These are phyloP conservation scores for Sapajus apella DNA, from an alignment of 2,113 vertebrate genomes.

Conservation along the genomic window DNA sequence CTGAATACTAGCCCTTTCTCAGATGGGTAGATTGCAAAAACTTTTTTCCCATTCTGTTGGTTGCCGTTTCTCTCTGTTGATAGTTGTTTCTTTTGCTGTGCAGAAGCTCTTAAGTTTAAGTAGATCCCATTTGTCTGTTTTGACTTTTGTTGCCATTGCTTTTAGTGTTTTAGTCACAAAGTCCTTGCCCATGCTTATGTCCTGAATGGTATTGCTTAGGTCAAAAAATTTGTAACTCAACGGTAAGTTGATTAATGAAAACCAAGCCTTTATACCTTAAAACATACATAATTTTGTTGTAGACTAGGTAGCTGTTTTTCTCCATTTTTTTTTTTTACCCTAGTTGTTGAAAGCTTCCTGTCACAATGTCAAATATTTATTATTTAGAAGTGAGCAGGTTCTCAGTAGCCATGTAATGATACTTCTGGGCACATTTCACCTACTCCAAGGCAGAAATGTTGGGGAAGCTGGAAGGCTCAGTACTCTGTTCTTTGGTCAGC, in stretches of 20 bases:
- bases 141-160: too few relatives aligned
- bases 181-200: too few relatives aligned
- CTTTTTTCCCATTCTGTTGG: too few relatives aligned
- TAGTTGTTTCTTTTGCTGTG: too few relatives aligned
- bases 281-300: neutral
- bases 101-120: too few relatives aligned
- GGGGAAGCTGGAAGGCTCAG: neutral
- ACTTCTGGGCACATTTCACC: neutral
- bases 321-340: neutral
- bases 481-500: neutral
- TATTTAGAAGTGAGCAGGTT: neutral
- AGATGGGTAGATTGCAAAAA: too few relatives aligned
- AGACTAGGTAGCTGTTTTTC: neutral
- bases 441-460: neutral
- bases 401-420: neutral
- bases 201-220: too few relatives aligned
- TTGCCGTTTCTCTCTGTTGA: too few relatives aligned
- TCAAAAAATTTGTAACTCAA: neutral
- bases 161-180: too few relatives aligned
- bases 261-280: neutral
- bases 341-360: neutral
- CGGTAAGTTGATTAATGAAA: slow-evolving; percentile 27
- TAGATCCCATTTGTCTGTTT: too few relatives aligned
- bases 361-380: neutral
- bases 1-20: too few relatives aligned